These are phyloP conservation scores for Eilema sororculum DNA, from an alignment of 2,888 invertebrate genomes.

Conservation along the genomic window DNA sequence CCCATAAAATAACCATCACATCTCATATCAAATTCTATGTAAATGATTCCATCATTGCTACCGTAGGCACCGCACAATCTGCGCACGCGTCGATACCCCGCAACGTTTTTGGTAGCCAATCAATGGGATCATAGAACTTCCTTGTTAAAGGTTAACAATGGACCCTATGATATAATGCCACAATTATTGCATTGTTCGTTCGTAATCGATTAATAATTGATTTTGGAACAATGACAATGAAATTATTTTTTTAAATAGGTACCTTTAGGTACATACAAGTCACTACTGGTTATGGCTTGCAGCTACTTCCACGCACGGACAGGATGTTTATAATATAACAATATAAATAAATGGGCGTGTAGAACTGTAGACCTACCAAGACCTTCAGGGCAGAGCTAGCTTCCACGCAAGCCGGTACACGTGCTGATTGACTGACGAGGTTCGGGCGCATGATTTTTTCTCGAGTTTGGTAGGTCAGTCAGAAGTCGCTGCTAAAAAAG, in stretches of 20 bases:
- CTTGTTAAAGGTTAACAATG: conserved; percentile 39
- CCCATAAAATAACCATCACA: too few relatives aligned
- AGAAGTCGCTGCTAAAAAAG: too few relatives aligned
- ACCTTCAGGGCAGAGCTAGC: too few relatives aligned
- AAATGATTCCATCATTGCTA: not conserved
- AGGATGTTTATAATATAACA: too few relatives aligned
- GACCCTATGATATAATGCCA: conserved; percentile 7
- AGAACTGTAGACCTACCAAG: too few relatives aligned
- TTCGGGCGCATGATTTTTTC: too few relatives aligned
- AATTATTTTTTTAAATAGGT: conserved; percentile 21
- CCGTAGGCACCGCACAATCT: not conserved
- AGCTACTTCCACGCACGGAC: too few relatives aligned
- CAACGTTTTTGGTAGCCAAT: conserved; percentile 33
- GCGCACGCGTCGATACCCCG: conserved; percentile 24
- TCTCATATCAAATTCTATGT: not conserved
- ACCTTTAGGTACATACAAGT: not conserved
- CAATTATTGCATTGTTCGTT: conserved; percentile 22
- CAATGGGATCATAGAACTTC: conserved; percentile 36
- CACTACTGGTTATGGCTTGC: not conserved
- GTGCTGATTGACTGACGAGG: too few relatives aligned
- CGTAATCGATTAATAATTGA: conserved; percentile 21
- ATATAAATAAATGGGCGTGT: too few relatives aligned
- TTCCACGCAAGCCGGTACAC: too few relatives aligned
- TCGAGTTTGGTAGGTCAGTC: too few relatives aligned
- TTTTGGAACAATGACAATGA: conserved; percentile 13